phyloP scores from a whole-genome alignment of 2,797 vertebrate species.

The Sandelia bainsii region DNA sequence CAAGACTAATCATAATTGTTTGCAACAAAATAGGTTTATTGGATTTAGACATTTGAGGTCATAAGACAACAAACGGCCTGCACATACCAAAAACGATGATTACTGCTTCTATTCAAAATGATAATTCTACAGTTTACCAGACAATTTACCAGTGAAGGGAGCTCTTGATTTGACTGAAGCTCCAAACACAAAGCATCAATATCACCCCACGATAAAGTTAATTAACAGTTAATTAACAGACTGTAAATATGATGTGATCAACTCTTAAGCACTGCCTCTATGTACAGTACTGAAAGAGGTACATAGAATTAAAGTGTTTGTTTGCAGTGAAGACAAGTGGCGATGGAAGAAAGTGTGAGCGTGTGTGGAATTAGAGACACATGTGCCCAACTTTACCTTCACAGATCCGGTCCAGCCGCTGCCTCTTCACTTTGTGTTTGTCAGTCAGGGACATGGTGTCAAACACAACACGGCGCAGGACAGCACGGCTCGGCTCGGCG shows the following conservation, averaged over 20 bases:
- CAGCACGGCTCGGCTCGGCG: slow-evolving; percentile 33
- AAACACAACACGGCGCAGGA: slow-evolving; percentile 60
- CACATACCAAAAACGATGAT: not conserved
- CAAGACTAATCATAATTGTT: not conserved
- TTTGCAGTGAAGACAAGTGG: not conserved
- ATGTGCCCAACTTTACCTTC: slow-evolving; percentile 80
- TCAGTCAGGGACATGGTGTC: slow-evolving; percentile 86
- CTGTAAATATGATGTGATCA: slow-evolving; percentile 7
- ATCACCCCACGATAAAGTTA: slow-evolving; percentile 27
- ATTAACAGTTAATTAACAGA: slow-evolving; percentile 42
- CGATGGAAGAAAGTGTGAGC: not conserved
- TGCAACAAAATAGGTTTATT: not conserved
- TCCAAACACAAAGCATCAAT: slow-evolving; percentile 30
- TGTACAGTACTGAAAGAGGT: not conserved
- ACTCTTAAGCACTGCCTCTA: not conserved
- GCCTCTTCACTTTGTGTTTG: slow-evolving; percentile 90
- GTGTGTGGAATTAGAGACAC: not conserved
- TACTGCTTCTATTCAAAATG: slow-evolving; percentile 4
- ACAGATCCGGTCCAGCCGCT: slow-evolving; percentile 87
- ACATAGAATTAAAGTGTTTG: not conserved
- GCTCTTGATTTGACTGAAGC: slow-evolving; percentile 22
- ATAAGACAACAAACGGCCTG: too few relatives aligned
- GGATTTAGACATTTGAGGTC: not conserved
- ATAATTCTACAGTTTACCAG: slow-evolving; percentile 26
- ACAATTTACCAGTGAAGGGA: slow-evolving; percentile 11